Evolutionary conservation across 1,140 invertebrate genomes (phyloP).

Genomic region (Triops longicaudatus): DNA sequence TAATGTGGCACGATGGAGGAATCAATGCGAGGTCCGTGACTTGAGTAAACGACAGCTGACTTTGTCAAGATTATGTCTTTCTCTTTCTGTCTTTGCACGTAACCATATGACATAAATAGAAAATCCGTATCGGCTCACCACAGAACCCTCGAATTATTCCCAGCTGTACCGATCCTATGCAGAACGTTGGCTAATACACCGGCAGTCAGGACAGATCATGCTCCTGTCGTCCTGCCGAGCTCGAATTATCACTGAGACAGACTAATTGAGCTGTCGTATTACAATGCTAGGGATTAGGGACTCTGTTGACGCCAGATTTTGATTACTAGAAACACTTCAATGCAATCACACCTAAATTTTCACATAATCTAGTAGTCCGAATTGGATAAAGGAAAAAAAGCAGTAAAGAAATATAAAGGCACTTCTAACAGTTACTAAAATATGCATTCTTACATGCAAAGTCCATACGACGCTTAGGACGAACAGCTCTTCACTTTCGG

Average conservation of each 20-base stretch:
- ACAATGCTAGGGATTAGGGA: neutral
- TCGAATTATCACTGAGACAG: neutral
- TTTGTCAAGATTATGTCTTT: neutral
- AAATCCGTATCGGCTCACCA: neutral
- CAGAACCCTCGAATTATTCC: neutral
- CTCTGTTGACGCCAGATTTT: neutral
- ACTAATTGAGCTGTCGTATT: neutral
- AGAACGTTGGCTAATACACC: neutral
- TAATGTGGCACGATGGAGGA: neutral
- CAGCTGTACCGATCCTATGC: neutral
- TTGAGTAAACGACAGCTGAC: neutral
- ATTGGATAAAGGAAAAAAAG: neutral
- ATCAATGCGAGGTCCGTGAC: slow-evolving; percentile 1
- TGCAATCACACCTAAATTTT: neutral
- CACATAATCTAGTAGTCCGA: neutral
- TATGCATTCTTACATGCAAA: neutral
- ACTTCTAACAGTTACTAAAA: neutral
- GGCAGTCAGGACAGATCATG: neutral
- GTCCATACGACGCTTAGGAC: neutral
- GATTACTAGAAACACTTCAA: neutral
- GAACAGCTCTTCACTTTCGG: neutral
- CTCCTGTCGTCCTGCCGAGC: neutral
- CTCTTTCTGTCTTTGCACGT: neutral
- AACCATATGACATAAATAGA: neutral
- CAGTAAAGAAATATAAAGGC: neutral